Evolutionary conservation across 2,113 vertebrate species (phyloP), one percentile per base, ranked within the genome.

Genomic region (Phyllostomus hastatus): DNA sequence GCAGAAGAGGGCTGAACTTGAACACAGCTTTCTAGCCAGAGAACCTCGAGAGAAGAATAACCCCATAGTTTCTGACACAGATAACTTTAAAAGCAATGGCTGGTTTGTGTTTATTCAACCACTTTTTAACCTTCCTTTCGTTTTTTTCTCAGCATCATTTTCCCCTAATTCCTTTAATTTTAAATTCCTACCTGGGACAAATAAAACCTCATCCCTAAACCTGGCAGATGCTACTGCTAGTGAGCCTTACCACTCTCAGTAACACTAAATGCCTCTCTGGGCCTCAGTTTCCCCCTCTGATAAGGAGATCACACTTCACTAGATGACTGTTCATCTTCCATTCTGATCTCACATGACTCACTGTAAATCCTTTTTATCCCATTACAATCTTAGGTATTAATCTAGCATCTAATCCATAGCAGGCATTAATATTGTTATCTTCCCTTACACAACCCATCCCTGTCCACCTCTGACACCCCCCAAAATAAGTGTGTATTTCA

Each of bases 1-100:
- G 52, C 66, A 72, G 16, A 46, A 41, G 15, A 12, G 2, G 8
- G 85, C 83, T 72, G 46, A 95, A 95, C 95, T 94, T 96, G 88
- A 97, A 95, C 81, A 96, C 87, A 95, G 95, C 95, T 97, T 94
- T 97, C 88, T 88, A 95, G 97, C 85, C 93, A 90, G 50, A 93
- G 76, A 86, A 52, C 80, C 86, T 84, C 43, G 41, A 86, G 88
- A 95, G 70, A 97, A 96, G 89, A 98, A 97, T 83, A 94, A 72
- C 72, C 73, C 70, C 80, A n/a, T 76, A 89, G 97, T 94, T 96
- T 97, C 95, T 88, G 54, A 94, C 96, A 93, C 33, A 70, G 88
- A 91, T 57, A 97, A 94, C 64, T 80, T 57, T 94, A 78, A 97
- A 97, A 97, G 92, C 66, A 90, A 89, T 4, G 8, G 12, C 57